Evolutionary conservation across 2,797 vertebrate genomes (phyloP).

Genomic region (Cyprinodon diabolis): DNA sequence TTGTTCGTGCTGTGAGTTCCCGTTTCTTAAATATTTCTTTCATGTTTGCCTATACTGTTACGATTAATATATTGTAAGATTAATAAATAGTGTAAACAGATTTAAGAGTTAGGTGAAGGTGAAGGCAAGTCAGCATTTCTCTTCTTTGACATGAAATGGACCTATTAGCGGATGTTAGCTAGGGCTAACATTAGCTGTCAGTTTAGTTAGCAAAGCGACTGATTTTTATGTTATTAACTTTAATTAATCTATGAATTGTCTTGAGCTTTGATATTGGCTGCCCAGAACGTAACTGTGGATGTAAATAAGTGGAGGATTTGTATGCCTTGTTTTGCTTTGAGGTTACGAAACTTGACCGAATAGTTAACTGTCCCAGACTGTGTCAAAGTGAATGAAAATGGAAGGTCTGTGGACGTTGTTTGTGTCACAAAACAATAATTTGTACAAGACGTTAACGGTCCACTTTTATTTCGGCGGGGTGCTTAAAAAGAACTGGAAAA

Average conservation of each 20-base stretch:
- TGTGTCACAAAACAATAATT: background rate
- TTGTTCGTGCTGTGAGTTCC: slow-evolving; percentile 50
- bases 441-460: accelerated
- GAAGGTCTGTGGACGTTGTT: background rate
- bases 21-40: slow-evolving; percentile 7
- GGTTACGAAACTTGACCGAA: background rate
- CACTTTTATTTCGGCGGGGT: background rate
- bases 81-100: accelerated
- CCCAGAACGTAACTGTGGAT: too few relatives aligned
- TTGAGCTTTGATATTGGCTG: accelerated
- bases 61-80: accelerated
- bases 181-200: slow-evolving; percentile 41
- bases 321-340: background rate
- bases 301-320: background rate
- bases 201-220: slow-evolving; percentile 40
- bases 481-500: too few relatives aligned
- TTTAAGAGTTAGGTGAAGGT: background rate
- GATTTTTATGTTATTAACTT: background rate
- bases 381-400: background rate
- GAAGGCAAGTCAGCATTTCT: background rate
- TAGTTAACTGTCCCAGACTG: background rate
- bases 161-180: slow-evolving; percentile 32
- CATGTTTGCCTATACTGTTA: accelerated
- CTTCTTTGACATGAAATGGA: background rate
- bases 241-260: accelerated